A percentile compares a stretch with the other conserved stretches of the same genome.
Evolutionary conservation across 2,113 vertebrate species (phyloP).

Genomic region (Sander vitreus): DNA sequence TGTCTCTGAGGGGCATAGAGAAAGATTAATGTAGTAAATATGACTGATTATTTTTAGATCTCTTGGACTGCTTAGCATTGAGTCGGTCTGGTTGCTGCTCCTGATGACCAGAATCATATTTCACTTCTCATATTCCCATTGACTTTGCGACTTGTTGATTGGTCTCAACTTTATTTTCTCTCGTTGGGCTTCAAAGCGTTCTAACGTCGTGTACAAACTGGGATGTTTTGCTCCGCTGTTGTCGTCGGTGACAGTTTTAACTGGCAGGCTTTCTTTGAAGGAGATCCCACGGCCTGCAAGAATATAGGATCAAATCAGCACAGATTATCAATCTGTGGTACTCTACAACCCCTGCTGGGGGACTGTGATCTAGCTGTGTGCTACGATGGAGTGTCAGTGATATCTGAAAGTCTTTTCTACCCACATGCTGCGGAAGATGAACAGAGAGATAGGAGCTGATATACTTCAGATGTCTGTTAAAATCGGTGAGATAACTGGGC

Average conservation of each 20-base stretch:
- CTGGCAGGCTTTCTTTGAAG: constrained; percentile 59
- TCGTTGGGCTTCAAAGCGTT: constrained; percentile 9
- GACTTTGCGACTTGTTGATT: constrained; percentile 11
- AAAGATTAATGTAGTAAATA: constrained; percentile 85
- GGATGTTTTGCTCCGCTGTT: constrained; percentile 6
- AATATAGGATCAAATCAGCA: constrained; percentile 74
- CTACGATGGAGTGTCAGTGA: constrained; percentile 41
- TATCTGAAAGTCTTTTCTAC: constrained; percentile 57
- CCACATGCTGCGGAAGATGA: constrained; percentile 53
- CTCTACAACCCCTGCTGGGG: constrained; percentile 67
- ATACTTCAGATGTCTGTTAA: constrained; percentile 64
- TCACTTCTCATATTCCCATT: constrained; percentile 13
- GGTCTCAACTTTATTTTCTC: constrained; percentile 3
- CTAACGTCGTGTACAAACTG: constrained; percentile 9
- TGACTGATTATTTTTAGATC: constrained; percentile 82
- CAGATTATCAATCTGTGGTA: constrained; percentile 74
- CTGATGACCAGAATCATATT: constrained; percentile 23
- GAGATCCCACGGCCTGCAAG: constrained; percentile 44
- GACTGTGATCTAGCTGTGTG: constrained; percentile 71
- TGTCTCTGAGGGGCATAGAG: constrained; percentile 65
- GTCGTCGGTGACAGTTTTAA: constrained; percentile 46
- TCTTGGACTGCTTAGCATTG: constrained; percentile 67
- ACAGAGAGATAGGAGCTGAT: constrained; percentile 57
- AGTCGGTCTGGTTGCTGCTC: constrained; percentile 69
- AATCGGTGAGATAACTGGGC: constrained; percentile 53